Evolutionary conservation across 2,113 vertebrate species (phyloP).

Genomic region (Podarcis cretensis): DNA sequence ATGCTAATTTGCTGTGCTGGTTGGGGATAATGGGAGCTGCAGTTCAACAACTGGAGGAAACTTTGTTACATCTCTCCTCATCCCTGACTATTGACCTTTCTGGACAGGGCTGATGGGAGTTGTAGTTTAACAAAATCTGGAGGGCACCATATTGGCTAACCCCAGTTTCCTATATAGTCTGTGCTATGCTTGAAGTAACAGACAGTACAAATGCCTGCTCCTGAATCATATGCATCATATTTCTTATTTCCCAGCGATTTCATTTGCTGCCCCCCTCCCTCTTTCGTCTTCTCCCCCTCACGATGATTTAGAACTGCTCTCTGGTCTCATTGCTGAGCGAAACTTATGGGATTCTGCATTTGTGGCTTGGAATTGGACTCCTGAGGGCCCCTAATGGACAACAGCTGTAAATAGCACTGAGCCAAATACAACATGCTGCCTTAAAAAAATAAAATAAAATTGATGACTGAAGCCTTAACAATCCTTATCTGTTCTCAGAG

Average conservation of each 20-base stretch:
- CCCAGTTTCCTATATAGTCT: not conserved
- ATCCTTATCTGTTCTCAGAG: slow-evolving; percentile 49
- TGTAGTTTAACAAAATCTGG: no score
- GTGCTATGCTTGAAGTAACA: not conserved
- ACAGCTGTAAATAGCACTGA: slow-evolving; percentile 70
- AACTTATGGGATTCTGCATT: slow-evolving; percentile 56
- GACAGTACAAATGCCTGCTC: not conserved
- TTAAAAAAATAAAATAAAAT: not conserved
- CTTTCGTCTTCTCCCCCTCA: not conserved
- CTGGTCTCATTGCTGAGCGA: slow-evolving; percentile 56
- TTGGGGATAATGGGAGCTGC: no score
- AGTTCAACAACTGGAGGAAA: no score
- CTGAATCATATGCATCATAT: slow-evolving; percentile 47
- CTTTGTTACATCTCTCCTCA: no score
- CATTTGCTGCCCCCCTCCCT: not conserved
- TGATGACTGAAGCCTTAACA: slow-evolving; percentile 61
- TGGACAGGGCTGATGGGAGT: no score
- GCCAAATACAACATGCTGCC: slow-evolving; percentile 30
- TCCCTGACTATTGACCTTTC: no score
- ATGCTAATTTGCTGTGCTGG: no score
- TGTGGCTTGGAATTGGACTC: slow-evolving; percentile 63
- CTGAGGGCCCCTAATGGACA: slow-evolving; percentile 70
- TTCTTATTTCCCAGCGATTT: slow-evolving; percentile 42
- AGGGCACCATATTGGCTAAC: not conserved
- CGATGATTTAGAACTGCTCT: slow-evolving; percentile 67